Base-by-base conservation (phyloP, 2,113 vertebrate species). In the Neogobius melanostomus region DNA sequence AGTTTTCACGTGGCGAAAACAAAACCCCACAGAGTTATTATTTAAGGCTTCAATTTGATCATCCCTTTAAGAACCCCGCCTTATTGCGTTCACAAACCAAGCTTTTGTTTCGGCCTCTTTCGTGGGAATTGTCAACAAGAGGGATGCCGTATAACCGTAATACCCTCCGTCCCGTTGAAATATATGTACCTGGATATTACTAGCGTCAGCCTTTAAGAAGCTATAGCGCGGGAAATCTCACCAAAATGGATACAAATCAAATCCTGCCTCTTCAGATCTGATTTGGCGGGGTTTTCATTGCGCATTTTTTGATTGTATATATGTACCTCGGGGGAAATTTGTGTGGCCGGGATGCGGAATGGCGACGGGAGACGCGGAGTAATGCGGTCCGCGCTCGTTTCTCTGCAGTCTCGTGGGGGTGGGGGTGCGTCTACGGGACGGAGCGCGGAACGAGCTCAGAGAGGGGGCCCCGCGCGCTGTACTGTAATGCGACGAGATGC, bases 201-300 rank as follows among this genome's bases (percentile, higher is more conserved):
- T 9, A 5, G 43, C 44, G 9, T n/a, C 14, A 6, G 28, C 16
- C 50, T 60, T 59, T 72, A 69, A 50, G 59, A 64, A 53, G 43
- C 48, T 44, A 8, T 52, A 17, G 64, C 36, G 6, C 64, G 59
- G 28, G 59, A 52, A 75, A 63, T 44, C 28, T 15, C 17, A 36
- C 53, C 60, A 67, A 44, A 36, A 17, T 47, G n/a, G 11, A 45
- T 68, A 17, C 46, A 64, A 64, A 57, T 71, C 7, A 69, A 69
- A 43, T 56, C 49, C 45, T 6, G 43, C n/a, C 48, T 67, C 9
- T 43, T 28, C 53, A 69, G 66, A n/a, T 50, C 15, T 48, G 6
- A 36, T 14, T 68, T 11, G 28, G n/a, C 28, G 12, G 0, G 16
- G 12, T 63, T 21, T 60, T 48, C 62, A 64, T 8, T 17, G 12